A percentile compares a stretch with the other conserved stretches of the same genome.
These are phyloP conservation scores for Bombus difficillimus DNA, from an alignment of 1,140 invertebrate species.

Conservation along the genomic window DNA sequence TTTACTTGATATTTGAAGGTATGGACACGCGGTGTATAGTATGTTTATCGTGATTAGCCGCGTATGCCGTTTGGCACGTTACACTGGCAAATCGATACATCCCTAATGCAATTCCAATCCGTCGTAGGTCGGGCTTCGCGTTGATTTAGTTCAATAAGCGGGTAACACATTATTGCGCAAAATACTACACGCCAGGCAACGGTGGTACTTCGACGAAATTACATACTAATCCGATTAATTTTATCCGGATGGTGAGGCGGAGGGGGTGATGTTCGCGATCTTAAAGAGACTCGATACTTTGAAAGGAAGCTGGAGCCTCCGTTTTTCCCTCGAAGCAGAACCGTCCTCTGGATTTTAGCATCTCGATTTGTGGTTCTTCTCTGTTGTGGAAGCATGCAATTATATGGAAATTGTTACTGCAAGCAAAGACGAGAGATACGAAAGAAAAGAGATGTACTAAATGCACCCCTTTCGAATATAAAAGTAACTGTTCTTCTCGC, in stretches of 20 bases:
- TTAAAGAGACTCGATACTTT: background rate
- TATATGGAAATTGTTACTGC: constrained; percentile 18
- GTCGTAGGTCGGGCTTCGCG: constrained; percentile 21
- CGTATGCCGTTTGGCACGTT: background rate
- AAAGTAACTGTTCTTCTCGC: too few relatives aligned
- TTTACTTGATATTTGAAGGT: background rate
- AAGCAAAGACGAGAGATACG: background rate
- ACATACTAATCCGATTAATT: constrained; percentile 55
- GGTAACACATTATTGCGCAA: constrained; percentile 50
- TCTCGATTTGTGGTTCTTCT: background rate
- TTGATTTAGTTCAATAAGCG: constrained; percentile 49
- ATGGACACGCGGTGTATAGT: too few relatives aligned
- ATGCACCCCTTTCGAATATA: too few relatives aligned
- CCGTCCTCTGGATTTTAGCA: background rate
- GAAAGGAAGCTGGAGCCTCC: background rate
- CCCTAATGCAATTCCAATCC: constrained; percentile 52
- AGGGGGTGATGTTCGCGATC: background rate
- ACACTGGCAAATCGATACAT: constrained; percentile 41
- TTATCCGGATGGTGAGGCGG: background rate
- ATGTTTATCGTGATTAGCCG: background rate
- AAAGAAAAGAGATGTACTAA: background rate
- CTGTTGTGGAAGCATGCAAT: background rate
- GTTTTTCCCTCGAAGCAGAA: too few relatives aligned
- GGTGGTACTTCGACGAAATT: constrained; percentile 11
- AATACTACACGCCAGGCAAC: constrained; percentile 26